These are phyloP conservation scores for Pocota personata DNA, from an alignment of 2,888 invertebrate species.

Conservation along the genomic window DNA sequence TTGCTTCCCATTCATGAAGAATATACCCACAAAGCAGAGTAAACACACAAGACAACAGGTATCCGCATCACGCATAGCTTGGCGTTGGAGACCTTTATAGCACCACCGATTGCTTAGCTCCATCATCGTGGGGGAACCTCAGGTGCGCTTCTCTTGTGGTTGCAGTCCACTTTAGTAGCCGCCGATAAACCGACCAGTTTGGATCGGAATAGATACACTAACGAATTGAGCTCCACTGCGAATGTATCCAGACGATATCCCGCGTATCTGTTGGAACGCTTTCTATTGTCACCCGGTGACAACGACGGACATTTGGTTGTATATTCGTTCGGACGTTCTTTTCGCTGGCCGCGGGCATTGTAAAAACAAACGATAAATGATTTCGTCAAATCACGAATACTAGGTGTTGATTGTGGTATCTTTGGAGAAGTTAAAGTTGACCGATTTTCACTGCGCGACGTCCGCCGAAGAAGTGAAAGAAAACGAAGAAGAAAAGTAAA, in stretches of 20 bases:
- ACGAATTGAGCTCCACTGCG: slow-evolving; percentile 17
- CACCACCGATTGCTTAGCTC: slow-evolving; percentile 10
- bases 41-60: slow-evolving; percentile 11
- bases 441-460: slow-evolving; percentile 39
- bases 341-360: not conserved
- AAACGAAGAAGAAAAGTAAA: slow-evolving; percentile 34
- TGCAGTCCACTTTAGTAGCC: slow-evolving; percentile 59
- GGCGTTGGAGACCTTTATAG: slow-evolving; percentile 31
- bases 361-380: slow-evolving; percentile 34
- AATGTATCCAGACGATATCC: slow-evolving; percentile 24
- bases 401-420: slow-evolving; percentile 42
- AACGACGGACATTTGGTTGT: slow-evolving; percentile 1
- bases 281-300: slow-evolving; percentile 61
- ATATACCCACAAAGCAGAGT: not conserved
- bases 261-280: slow-evolving; percentile 49
- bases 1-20: slow-evolving; percentile 6
- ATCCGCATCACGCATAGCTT: slow-evolving; percentile 26
- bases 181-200: slow-evolving; percentile 54
- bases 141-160: slow-evolving; percentile 28
- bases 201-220: slow-evolving; percentile 45
- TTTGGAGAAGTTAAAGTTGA: slow-evolving; percentile 9
- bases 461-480: slow-evolving; percentile 7
- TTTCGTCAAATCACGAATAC: slow-evolving; percentile 38
- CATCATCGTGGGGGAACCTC: slow-evolving; percentile 30
- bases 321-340: not conserved